These are phyloP conservation scores for Cirrhinus mrigala DNA, from an alignment of 2,797 vertebrate genomes.

Conservation along the genomic window DNA sequence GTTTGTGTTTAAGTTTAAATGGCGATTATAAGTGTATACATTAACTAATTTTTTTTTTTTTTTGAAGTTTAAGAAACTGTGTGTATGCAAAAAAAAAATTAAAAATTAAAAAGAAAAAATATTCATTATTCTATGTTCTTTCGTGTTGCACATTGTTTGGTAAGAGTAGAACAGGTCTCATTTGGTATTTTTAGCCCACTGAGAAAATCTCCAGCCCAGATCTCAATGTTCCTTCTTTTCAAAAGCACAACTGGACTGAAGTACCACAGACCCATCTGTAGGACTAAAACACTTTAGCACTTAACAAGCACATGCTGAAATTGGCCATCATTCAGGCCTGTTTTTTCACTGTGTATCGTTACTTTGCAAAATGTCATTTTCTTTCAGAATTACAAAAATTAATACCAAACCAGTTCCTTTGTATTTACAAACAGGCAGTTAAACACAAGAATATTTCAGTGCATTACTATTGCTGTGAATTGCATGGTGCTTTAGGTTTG, in stretches of 20 bases:
- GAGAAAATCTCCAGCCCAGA: slow-evolving; percentile 26
- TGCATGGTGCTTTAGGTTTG: background rate
- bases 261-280: slow-evolving; percentile 14
- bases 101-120: no score
- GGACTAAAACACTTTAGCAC: slow-evolving; percentile 14
- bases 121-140: background rate
- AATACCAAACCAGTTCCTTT: background rate
- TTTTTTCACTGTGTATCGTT: background rate
- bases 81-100: no score
- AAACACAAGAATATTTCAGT: background rate
- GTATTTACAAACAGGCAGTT: background rate
- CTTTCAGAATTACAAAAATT: background rate
- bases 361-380: background rate
- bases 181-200: slow-evolving; percentile 14
- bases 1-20: background rate
- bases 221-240: slow-evolving; percentile 28
- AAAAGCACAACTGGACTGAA: slow-evolving; percentile 15
- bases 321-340: background rate
- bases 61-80: background rate
- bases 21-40: background rate
- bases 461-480: background rate
- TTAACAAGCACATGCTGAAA: slow-evolving; percentile 19
- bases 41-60: background rate
- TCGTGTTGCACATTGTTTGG: background rate
- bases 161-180: slow-evolving; percentile 7